phyloP scores from a whole-genome alignment of 1,140 invertebrate genomes.

The Platyscapa corneri region DNA sequence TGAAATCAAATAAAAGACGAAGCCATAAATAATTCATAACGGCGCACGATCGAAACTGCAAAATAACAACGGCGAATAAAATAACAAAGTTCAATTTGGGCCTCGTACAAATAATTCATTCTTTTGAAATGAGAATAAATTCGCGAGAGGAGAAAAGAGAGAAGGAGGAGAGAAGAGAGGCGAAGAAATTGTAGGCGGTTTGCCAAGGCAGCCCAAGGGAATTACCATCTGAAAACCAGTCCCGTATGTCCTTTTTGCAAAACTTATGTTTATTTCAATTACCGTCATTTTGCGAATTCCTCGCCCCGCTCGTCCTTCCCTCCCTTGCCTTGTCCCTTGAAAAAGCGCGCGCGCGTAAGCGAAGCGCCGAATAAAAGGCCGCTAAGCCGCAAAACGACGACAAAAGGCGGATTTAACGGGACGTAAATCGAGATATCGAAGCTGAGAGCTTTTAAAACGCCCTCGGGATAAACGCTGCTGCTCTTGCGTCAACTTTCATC shows the following conservation, averaged over 20 bases:
- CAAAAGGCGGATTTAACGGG: neutral
- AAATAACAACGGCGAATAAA: conserved; percentile 14
- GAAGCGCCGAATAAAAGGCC: conserved; percentile 14
- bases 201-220: conserved; percentile 50
- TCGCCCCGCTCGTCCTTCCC: no score
- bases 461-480: no score
- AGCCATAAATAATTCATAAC: conserved; percentile 28
- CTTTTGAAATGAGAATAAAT: conserved; percentile 21
- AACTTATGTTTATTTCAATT: conserved; percentile 72
- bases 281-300: conserved; percentile 58
- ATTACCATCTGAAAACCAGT: conserved; percentile 66
- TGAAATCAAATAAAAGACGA: conserved; percentile 1
- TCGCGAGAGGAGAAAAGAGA: conserved; percentile 45
- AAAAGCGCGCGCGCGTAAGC: neutral
- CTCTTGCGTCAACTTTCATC: conserved; percentile 5
- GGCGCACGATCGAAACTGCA: conserved; percentile 36
- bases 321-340: conserved; percentile 28
- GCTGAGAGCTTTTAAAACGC: conserved; percentile 12
- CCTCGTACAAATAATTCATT: conserved; percentile 31
- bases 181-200: conserved; percentile 52
- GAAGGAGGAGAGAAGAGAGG: conserved; percentile 49
- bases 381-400: conserved; percentile 4
- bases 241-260: conserved; percentile 58
- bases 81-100: neutral
- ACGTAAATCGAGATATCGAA: neutral